A percentile compares a stretch with the other conserved stretches of the same genome.
Conservation (phyloP, 2,888 invertebrate genomes). For the Rotaria socialis region DNA sequence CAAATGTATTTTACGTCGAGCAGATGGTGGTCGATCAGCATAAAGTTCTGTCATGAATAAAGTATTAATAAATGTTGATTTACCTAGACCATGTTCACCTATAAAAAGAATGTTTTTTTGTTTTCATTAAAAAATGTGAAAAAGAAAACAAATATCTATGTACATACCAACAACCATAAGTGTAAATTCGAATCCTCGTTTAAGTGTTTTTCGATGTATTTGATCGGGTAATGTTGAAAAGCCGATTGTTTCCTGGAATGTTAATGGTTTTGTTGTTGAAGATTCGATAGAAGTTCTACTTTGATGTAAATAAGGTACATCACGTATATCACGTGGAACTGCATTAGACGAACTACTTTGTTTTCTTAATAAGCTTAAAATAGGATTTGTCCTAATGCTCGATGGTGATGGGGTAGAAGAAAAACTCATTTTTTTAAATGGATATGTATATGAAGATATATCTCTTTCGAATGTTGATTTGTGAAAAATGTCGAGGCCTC, state of each 20-base stretch:
- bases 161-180: conserved; percentile 44
- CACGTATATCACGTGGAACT: neutral
- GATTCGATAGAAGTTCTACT: neutral
- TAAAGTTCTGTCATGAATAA: conserved; percentile 46
- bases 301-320: neutral
- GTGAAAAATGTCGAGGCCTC: conserved; percentile 10
- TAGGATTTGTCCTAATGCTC: neutral
- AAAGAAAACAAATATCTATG: neutral
- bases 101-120: neutral
- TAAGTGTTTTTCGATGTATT: conserved; percentile 44
- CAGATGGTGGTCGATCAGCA: conserved; percentile 22
- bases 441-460: neutral
- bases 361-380: neutral
- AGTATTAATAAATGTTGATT: conserved; percentile 46
- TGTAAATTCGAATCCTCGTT: conserved; percentile 46
- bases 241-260: conserved; percentile 43
- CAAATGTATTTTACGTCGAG: neutral
- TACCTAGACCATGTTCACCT: conserved; percentile 45
- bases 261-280: neutral
- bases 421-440: neutral
- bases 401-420: neutral
- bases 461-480: conserved; percentile 8
- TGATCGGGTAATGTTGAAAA: conserved; percentile 46
- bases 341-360: neutral
- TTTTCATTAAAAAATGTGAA: neutral